Conservation (phyloP, 2,888 invertebrate genomes). For the Minunthozetes semirufus region DNA sequence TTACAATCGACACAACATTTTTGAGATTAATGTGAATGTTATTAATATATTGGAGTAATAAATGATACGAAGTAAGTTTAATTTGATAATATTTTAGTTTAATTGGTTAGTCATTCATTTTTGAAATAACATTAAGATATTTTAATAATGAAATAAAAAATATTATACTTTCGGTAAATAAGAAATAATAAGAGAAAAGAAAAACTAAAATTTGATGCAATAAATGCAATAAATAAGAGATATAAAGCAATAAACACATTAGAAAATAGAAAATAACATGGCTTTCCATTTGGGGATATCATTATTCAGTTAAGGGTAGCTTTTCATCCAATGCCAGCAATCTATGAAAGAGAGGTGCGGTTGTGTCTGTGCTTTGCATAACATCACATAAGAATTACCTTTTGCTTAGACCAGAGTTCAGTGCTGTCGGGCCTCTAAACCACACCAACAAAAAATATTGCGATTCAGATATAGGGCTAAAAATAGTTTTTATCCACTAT, state of each 20-base stretch:
- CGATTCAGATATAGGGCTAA: neutral
- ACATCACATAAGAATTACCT: conserved; percentile 20
- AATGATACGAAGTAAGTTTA: too few species aligned
- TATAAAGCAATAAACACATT: conserved; percentile 23
- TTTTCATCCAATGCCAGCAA: conserved; percentile 18
- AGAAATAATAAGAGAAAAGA: neutral
- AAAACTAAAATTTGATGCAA: neutral
- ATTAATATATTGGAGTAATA: too few species aligned
- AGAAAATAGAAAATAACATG: conserved; percentile 21
- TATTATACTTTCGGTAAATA: neutral
- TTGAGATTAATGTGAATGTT: too few species aligned
- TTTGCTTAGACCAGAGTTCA: neutral
- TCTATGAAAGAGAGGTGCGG: conserved; percentile 1
- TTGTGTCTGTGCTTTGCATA: conserved; percentile 8
- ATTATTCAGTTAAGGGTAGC: conserved; percentile 22
- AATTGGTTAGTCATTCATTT: too few species aligned
- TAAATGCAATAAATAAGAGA: conserved; percentile 9
- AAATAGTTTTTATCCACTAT: neutral
- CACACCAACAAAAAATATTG: conserved; percentile 13
- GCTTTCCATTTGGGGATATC: conserved; percentile 10
- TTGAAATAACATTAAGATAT: too few species aligned
- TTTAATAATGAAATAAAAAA: neutral
- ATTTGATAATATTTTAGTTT: too few species aligned
- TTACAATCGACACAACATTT: too few species aligned
- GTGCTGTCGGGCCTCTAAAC: conserved; percentile 3